Evolutionary conservation across 37 sponge, comb jelly and placozoan species (phyloP), one percentile per base, ranked within the genome.

Genomic region (Aplysina aerophoba): DNA sequence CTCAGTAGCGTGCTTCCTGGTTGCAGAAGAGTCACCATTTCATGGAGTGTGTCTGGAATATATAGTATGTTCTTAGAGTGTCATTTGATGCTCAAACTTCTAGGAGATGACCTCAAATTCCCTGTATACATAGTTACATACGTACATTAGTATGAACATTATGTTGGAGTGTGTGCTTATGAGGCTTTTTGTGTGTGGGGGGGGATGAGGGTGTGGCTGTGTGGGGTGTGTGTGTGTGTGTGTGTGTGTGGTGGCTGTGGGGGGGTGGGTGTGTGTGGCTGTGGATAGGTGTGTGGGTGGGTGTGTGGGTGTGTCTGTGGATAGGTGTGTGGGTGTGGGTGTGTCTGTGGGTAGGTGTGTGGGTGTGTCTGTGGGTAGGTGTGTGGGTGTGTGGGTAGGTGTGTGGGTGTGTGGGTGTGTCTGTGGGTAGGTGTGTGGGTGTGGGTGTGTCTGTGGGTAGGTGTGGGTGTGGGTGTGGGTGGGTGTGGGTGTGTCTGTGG

Each of bases 141-240:
- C 59, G 59, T 58, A n/a, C n/a, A n/a, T n/a, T 20, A 19, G 59
- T 58, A 20, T 19, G 15, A 20, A 15, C 15, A 20, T 58, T 58
- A 58, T 58, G 59, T 19, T 58, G 22, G 66, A 30, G 66, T 65
- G 66, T 65, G 66, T 65, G 66, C 27, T 24, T 65, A 30, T 65
- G 66, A 30, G 66, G 22, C 30, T 65, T 21, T 73, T 21, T 73
- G 37, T 73, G 37, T 37, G 41, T 73, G 74, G 22, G 66, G 12
- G 66, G 22, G 66, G 22, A 30, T 65, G 66, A 30, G 66, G 22
- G 66, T 65, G 66, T 65, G 66, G 66, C 31, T 69, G 71, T 69
- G 71, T 69, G 33, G 71, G 13, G 71, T 69, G 71, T 69, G 71
- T 27, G 33, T 11, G 71, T 69, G 71, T 69, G 71, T 6, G 71